These are phyloP conservation scores for Fragum sueziense DNA, from an alignment of 2,888 invertebrate species.

Conservation along the genomic window DNA sequence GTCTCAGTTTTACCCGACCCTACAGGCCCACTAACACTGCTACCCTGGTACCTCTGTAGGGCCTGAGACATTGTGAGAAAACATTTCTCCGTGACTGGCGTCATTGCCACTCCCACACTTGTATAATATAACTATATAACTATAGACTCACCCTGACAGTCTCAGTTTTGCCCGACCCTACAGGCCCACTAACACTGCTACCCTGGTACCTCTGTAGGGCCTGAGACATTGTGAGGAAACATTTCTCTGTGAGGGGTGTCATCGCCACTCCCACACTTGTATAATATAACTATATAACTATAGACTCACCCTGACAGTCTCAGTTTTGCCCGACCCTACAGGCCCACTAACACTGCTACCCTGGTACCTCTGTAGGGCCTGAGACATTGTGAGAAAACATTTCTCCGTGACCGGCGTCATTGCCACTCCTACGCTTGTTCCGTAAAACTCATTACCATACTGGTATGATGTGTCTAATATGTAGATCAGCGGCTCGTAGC, in stretches of 20 bases:
- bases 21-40: conserved; percentile 76
- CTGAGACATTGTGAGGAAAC: conserved; percentile 80
- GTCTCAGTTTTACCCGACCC: conserved; percentile 82
- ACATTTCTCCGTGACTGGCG: conserved; percentile 80
- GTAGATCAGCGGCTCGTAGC: conserved; percentile 75
- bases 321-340: conserved; percentile 80
- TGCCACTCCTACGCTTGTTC: conserved; percentile 76
- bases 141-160: conserved; percentile 78
- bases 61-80: conserved; percentile 81
- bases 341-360: conserved; percentile 78
- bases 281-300: conserved; percentile 82
- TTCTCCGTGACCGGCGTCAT: conserved; percentile 80
- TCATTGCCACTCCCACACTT: conserved; percentile 75
- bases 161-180: conserved; percentile 81
- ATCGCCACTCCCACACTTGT: conserved; percentile 75
- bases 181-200: conserved; percentile 75
- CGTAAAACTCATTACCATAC: conserved; percentile 82
- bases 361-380: conserved; percentile 76
- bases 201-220: conserved; percentile 78
- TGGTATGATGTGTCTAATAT: conserved; percentile 78
- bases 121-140: conserved; percentile 82
- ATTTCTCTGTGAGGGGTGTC: conserved; percentile 80
- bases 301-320: conserved; percentile 78
- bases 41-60: conserved; percentile 76
- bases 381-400: conserved; percentile 80